Evolutionary conservation across 2,888 invertebrate genomes (phyloP), one percentile per base, ranked within the genome.

Genomic region (Listrodromus nycthemerus): DNA sequence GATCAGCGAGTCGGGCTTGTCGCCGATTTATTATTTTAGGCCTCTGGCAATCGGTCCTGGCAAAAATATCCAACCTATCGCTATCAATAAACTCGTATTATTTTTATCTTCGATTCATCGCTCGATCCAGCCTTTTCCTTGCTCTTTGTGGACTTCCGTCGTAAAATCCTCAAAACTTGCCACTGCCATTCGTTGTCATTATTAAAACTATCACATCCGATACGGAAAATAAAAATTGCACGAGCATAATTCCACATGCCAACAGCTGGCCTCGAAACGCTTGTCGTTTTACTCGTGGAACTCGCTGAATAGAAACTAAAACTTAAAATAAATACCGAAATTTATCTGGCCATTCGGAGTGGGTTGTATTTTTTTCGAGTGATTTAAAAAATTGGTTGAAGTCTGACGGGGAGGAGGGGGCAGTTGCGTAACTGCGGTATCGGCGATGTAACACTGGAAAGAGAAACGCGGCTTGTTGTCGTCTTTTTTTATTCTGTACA

Each of bases 21-120:
- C 80, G 45, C 21, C 73, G 74, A 55, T 74, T 73, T 55, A 78
- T 74, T 37, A 77, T 66, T 67, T 41, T 55, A 77, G 73, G 61
- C 52, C 73, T 63, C 16, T 16, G 45, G 58, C 63, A 24, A 27
- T 52, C 48, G 27, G 50, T 73, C 19, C 27, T 45, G 19, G 16
- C 33, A 30, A 70, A 78, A 81, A 78, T 84, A 78, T 74, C 67
- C 13, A 10, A 55, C 21, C 45, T 41, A 70, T 80, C 76, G 75
- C 66, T 69, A 48, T n/a, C 33, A 70, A 45, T 27, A 41, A 6
- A 16, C 67, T 24, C n/a, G 16, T 30, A 45, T 67, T 69, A 61
- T 27, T 55, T 10, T 10, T 55, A 24, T 55, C 55, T 4, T 24
- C 55, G 55, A 55, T 55, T 21, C 24, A n/a, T 2, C 10, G 19